Conservation (phyloP, 2,113 vertebrate genomes). For the Actenoides hombroni region DNA sequence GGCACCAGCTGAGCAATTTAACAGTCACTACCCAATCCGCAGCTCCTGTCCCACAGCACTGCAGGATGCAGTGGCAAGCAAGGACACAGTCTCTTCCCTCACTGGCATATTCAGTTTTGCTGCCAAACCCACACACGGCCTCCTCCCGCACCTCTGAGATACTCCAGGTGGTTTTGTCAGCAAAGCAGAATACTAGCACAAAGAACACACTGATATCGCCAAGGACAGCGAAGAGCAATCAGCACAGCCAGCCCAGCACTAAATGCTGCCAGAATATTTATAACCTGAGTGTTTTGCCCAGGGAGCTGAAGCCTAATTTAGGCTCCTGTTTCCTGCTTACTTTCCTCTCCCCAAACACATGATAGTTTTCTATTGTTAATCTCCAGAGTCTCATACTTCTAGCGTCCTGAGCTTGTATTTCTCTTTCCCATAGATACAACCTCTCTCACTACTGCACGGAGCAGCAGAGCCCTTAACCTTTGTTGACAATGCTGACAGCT, state of each 20-base stretch:
- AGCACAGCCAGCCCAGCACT: neutral
- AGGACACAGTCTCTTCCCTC: neutral
- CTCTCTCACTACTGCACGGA: neutral
- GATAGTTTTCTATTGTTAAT: neutral
- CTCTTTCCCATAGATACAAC: neutral
- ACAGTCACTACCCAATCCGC: neutral
- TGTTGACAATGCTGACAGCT: neutral
- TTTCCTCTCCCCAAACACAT: neutral
- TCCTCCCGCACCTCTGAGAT: neutral
- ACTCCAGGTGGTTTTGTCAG: neutral
- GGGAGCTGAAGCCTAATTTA: constrained; percentile 7
- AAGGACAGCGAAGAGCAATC: constrained; percentile 23
- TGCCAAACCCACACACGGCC: neutral
- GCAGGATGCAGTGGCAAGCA: neutral
- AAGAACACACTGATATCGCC: neutral
- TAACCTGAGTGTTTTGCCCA: constrained; percentile 1
- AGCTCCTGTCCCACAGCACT: rapidly evolving
- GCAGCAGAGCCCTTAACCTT: neutral
- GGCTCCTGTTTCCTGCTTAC: neutral
- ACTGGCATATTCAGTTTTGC: neutral
- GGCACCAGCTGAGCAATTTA: neutral
- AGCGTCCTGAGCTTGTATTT: neutral
- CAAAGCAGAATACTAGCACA: neutral
- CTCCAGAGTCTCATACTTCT: neutral
- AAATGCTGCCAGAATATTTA: constrained; percentile 46